Base-by-base conservation (phyloP, 2,797 vertebrate species). In the Sebastes glaucus region DNA sequence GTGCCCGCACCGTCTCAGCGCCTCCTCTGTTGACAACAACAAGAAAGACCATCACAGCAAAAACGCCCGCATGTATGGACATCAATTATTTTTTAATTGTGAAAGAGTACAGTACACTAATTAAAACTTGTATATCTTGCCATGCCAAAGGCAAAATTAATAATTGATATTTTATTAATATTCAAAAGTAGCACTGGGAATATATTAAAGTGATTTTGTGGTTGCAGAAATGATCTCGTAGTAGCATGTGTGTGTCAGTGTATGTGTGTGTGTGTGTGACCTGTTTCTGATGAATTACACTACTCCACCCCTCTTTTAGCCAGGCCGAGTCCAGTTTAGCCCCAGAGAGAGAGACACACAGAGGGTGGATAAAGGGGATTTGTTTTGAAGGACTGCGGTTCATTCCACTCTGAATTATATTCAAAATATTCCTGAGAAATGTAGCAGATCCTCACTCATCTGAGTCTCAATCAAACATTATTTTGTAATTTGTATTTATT, bases 111-210 rank as follows among this genome's bases (percentile, higher is more conserved):
- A 97, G 96, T 97, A 98, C 97, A 98, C 98, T 99, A 99, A 99
- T 99, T 99, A 99, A 99, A 99, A 98, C 96, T 97, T 98, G 98
- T 98, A 99, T 98, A 98, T 98, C 97, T 98, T 98, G 96, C 97
- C 96, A 96, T 95, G 98, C 98, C 98, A 97, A 97, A 97, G 98
- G 98, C 98, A 97, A 99, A 97, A 99, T 99, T 98, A 99, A 99
- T 99, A 97, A 99, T 99, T 99, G 96, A 99, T 98, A 93, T 97
- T 98, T 97, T 98, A 99, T 99, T 99, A 99, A 99, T 98, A 99
- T 99, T 99, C 97, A 99, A 96, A 98, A 98, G 97, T 97, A 98
- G 97, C 96, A 95, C 96, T 97, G 97, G 97, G 97, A 99, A 99
- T 99, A 97, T 97, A 99, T 99, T 99, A 98, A 97, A 96, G 96